Percentiles rank a stretch among this genome's conserved stretches.
Evolutionary conservation across 2,797 vertebrate species (phyloP).

Genomic region (Otolemur crassicaudatus): DNA sequence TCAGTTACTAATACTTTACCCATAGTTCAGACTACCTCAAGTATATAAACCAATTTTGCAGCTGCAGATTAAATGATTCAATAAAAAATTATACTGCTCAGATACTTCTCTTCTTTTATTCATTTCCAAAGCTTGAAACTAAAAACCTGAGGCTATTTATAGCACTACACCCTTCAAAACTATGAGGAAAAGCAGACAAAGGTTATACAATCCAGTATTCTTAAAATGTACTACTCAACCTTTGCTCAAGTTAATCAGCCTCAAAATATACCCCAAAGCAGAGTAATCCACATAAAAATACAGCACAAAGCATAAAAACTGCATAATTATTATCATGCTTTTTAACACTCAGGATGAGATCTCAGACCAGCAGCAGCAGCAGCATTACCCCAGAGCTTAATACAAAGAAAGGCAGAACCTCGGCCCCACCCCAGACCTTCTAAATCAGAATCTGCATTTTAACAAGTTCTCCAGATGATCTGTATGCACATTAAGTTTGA

Average conservation of each 20-base stretch:
- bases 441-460: neutral
- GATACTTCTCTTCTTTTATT: constrained; percentile 34
- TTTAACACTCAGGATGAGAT: neutral
- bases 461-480: neutral
- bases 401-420: constrained; percentile 13
- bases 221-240: neutral
- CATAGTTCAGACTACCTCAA: constrained; percentile 27
- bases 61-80: constrained; percentile 39
- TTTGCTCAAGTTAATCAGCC: constrained; percentile 46
- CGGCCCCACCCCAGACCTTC: neutral
- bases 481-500: neutral
- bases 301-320: neutral
- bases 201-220: constrained; percentile 56
- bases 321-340: neutral
- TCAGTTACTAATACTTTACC: neutral
- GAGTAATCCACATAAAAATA: neutral
- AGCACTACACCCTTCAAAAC: constrained; percentile 34
- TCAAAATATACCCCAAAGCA: neutral
- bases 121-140: constrained; percentile 42
- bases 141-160: constrained; percentile 9
- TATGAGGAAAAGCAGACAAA: neutral
- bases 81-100: constrained; percentile 45
- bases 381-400: neutral
- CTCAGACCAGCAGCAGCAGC: neutral
- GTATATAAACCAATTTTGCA: constrained; percentile 21